phyloP scores from a whole-genome alignment of 2,888 invertebrate species.

The Axea sp. region DNA sequence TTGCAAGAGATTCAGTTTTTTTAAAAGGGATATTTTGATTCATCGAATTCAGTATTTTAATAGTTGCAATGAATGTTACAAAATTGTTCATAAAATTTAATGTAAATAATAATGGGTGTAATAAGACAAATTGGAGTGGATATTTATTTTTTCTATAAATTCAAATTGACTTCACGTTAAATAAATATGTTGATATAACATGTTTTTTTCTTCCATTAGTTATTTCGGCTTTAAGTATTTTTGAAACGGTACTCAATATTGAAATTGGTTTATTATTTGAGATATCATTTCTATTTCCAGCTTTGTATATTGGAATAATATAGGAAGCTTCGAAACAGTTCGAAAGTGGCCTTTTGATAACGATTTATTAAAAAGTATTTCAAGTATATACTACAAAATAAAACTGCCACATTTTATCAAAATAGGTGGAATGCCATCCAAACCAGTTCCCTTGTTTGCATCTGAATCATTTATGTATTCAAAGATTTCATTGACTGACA shows the following conservation, averaged over 20 bases:
- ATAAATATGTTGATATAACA: background rate
- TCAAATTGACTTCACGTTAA: background rate
- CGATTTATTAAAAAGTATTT: conserved; percentile 8
- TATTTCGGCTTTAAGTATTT: conserved; percentile 5
- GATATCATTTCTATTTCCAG: conserved; percentile 1
- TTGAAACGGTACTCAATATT: conserved; percentile 4
- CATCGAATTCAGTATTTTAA: no score
- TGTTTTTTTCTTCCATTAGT: background rate
- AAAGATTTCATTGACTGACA: background rate
- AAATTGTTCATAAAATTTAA: no score
- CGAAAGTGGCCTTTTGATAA: background rate
- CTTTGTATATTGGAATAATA: conserved; percentile 14
- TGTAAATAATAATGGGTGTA: no score
- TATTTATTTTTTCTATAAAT: conserved; percentile 1
- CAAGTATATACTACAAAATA: background rate
- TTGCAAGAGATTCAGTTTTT: no score
- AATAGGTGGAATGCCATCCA: conserved; percentile 8
- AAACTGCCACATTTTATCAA: background rate
- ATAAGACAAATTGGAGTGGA: no score
- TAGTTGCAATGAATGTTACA: no score
- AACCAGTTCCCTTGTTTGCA: background rate
- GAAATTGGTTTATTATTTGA: conserved; percentile 11
- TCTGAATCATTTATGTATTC: background rate
- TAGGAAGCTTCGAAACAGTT: conserved; percentile 7
- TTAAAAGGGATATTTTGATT: no score